phyloP scores from a whole-genome alignment of 1,140 invertebrate species.

The Bombus waltoni region DNA sequence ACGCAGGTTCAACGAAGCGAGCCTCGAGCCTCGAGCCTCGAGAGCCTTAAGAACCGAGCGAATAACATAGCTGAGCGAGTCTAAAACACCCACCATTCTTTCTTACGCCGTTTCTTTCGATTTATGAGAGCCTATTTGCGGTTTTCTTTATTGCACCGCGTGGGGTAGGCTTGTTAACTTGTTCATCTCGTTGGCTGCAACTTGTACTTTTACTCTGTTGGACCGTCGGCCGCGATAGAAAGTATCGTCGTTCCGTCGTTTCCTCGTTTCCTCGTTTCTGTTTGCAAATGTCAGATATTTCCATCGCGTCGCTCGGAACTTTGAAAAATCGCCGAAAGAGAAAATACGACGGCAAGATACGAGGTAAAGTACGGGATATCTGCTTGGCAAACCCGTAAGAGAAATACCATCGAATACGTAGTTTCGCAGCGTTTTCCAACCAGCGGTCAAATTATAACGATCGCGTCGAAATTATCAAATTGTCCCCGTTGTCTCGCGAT shows the following conservation, averaged over 20 bases:
- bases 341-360: too few species aligned
- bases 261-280: background rate
- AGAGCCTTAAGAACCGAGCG: background rate
- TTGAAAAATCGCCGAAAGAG: too few species aligned
- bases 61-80: background rate
- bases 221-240: background rate
- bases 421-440: too few species aligned
- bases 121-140: constrained; percentile 23
- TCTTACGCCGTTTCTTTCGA: constrained; percentile 26
- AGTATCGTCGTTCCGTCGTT: background rate
- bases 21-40: background rate
- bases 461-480: too few species aligned
- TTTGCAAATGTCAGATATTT: background rate
- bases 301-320: background rate
- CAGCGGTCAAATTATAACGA: too few species aligned
- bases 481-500: too few species aligned
- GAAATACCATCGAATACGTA: too few species aligned
- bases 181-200: background rate
- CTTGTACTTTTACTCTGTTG: constrained; percentile 3
- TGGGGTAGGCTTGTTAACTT: constrained; percentile 16
- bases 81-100: constrained; percentile 26
- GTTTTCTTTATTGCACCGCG: constrained; percentile 27
- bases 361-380: too few species aligned
- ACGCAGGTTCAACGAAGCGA: background rate
- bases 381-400: too few species aligned